Evolutionary conservation across 2,888 invertebrate species (phyloP).

Genomic region (Junonia oenone): DNA sequence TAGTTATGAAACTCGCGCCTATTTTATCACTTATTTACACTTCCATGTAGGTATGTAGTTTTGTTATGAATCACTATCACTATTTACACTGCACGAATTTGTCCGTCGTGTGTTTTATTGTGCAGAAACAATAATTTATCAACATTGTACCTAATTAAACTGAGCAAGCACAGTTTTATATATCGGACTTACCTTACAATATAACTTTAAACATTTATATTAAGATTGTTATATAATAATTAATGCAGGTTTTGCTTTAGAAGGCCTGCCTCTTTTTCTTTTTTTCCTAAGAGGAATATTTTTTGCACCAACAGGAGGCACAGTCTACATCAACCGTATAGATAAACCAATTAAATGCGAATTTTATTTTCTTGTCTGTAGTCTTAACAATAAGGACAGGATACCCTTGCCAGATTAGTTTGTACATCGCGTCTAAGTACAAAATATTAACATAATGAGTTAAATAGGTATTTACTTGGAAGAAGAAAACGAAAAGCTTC

Average conservation of each 20-base stretch:
- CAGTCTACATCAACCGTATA: conserved; percentile 22
- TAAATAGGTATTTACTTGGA: background rate
- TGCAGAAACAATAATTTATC: too few relatives aligned
- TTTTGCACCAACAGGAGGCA: conserved; percentile 21
- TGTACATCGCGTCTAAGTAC: conserved; percentile 21
- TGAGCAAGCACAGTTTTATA: too few relatives aligned
- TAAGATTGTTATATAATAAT: conserved; percentile 5
- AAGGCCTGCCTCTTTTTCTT: conserved; percentile 10
- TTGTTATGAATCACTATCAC: too few relatives aligned
- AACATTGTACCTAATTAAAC: too few relatives aligned
- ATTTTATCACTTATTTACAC: too few relatives aligned
- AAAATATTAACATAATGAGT: background rate
- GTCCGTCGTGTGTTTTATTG: too few relatives aligned
- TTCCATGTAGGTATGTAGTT: too few relatives aligned
- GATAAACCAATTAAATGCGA: conserved; percentile 9
- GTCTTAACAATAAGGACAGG: conserved; percentile 29
- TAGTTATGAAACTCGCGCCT: too few relatives aligned
- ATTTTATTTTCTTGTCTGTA: conserved; percentile 24
- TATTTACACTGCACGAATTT: too few relatives aligned
- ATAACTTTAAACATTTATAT: too few relatives aligned
- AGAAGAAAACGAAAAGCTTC: background rate
- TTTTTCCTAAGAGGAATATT: conserved; percentile 13
- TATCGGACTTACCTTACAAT: too few relatives aligned
- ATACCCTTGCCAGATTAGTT: conserved; percentile 33
- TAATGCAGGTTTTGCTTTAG: conserved; percentile 6